Evolutionary conservation across 2,113 vertebrate genomes (phyloP).

Genomic region (Naja naja): DNA sequence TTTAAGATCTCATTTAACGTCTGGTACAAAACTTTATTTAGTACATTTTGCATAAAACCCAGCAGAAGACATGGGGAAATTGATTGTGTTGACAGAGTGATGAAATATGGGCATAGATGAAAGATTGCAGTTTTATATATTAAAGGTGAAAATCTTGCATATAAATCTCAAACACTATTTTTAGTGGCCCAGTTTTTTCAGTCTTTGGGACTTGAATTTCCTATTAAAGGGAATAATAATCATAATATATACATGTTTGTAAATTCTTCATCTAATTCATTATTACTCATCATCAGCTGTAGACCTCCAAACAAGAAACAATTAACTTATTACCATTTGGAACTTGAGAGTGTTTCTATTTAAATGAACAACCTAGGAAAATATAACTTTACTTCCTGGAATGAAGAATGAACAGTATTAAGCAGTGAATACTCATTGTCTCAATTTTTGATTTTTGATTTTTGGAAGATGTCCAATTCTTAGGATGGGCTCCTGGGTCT

Average conservation of each 20-base stretch:
- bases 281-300: not conserved
- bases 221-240: not conserved
- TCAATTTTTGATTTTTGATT: not conserved
- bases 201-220: not conserved
- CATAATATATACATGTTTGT: not conserved
- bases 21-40: slow-evolving; percentile 33
- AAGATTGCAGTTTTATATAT: not conserved
- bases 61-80: slow-evolving; percentile 14
- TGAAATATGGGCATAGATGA: slow-evolving; percentile 28
- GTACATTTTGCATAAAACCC: not conserved
- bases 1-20: slow-evolving; percentile 23
- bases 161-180: not conserved
- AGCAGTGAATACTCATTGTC: not conserved
- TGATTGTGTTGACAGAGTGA: not conserved
- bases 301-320: not conserved
- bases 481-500: not conserved
- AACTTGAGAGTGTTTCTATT: not conserved
- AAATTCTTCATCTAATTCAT: not conserved
- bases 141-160: not conserved
- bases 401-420: not conserved
- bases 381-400: not conserved
- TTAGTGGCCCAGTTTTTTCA: not conserved
- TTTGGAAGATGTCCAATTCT: not conserved
- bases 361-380: not conserved
- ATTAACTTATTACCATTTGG: not conserved